Conservation (phyloP, 2,113 vertebrate species). For the Perca flavescens region DNA sequence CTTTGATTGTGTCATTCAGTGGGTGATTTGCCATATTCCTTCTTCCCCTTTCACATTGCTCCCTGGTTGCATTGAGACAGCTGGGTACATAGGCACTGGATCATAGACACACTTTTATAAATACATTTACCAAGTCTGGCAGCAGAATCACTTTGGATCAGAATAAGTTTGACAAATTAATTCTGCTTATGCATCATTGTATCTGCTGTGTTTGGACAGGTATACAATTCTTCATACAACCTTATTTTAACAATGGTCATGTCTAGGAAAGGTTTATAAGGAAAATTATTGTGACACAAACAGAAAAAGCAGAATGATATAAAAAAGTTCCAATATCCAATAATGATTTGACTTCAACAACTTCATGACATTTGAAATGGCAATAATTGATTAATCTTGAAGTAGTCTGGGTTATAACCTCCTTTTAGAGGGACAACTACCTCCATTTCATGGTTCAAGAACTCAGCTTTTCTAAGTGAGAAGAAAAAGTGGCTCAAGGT, state of each 20-base stretch:
- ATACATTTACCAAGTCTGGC: conserved; percentile 21
- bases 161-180: conserved; percentile 20
- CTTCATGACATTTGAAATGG: conserved; percentile 56
- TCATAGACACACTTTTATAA: conserved; percentile 14
- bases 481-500: conserved; percentile 80
- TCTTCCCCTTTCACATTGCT: conserved; percentile 31
- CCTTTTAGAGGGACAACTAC: conserved; percentile 68
- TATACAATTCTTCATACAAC: not conserved
- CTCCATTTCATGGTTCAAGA: conserved; percentile 82
- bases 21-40: conserved; percentile 30
- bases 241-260: not conserved
- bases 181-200: conserved; percentile 6
- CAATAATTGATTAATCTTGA: conserved; percentile 71
- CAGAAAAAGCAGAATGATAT: conserved; percentile 12
- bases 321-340: not conserved
- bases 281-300: not conserved
- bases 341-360: conserved; percentile 7
- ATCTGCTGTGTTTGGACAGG: not conserved
- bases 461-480: conserved; percentile 72
- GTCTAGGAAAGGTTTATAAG: not conserved
- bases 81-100: conserved; percentile 28
- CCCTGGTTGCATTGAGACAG: conserved; percentile 31
- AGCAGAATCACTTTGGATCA: conserved; percentile 27
- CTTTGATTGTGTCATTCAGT: conserved; percentile 52
- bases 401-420: conserved; percentile 65